A percentile compares a stretch with the other conserved stretches of the same genome.
These are phyloP conservation scores for Actinemys pallida DNA, from an alignment of 2,113 vertebrate genomes.

Conservation along the genomic window DNA sequence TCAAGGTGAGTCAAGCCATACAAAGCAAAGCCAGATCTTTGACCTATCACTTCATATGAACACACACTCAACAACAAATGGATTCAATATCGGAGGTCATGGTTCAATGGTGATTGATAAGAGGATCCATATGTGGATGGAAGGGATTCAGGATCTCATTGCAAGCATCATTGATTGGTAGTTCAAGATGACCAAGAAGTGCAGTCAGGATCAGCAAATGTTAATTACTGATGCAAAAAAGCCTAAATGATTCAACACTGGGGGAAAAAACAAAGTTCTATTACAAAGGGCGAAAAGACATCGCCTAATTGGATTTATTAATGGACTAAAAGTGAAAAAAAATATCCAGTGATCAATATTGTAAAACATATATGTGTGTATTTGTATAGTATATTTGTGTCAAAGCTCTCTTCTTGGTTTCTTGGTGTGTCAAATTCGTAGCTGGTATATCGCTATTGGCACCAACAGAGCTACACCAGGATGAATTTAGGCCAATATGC, in stretches of 20 bases:
- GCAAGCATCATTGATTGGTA: neutral
- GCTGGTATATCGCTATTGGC: neutral
- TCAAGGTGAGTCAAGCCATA: neutral
- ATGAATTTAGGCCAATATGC: neutral
- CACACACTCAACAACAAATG: neutral
- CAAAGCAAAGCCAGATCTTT: neutral
- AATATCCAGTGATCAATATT: conserved; percentile 1
- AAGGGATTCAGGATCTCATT: neutral
- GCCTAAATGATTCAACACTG: neutral
- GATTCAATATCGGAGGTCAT: neutral
- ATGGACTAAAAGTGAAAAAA: neutral
- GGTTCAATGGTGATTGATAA: neutral
- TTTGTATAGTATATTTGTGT: neutral
- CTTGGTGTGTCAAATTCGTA: neutral
- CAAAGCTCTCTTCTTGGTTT: neutral
- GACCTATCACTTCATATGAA: neutral
- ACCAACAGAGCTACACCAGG: neutral
- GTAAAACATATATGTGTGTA: neutral
- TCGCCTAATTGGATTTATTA: neutral
- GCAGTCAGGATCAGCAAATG: neutral
- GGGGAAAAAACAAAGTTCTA: neutral
- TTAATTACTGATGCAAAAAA: neutral
- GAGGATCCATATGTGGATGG: neutral
- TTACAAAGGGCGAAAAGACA: neutral
- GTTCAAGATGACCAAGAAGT: neutral